Conservation (phyloP, 2,888 invertebrate genomes). For the Heliconius aoede region DNA sequence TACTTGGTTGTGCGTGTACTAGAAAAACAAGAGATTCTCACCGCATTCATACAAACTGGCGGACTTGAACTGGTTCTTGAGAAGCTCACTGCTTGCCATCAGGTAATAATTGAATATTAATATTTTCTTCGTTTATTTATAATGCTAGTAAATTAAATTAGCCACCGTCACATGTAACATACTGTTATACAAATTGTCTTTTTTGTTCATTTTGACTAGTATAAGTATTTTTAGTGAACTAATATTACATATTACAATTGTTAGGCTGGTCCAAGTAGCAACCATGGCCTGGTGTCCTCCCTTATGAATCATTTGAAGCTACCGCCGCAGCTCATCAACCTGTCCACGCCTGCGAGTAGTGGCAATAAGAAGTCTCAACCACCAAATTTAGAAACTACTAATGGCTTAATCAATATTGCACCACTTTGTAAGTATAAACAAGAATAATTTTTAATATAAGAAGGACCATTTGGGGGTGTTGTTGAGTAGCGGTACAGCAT, state of each 20-base stretch:
- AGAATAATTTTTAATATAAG: neutral
- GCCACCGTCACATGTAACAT: too few relatives aligned
- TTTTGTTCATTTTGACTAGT: too few relatives aligned
- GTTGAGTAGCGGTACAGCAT: too few relatives aligned
- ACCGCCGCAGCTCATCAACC: conserved; percentile 78
- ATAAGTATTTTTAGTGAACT: neutral
- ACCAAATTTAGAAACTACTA: conserved; percentile 85
- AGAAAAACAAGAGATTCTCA: conserved; percentile 89
- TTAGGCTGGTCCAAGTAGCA: conserved; percentile 86
- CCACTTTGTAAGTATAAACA: conserved; percentile 87
- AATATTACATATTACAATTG: neutral
- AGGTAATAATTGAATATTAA: too few relatives aligned
- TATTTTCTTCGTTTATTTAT: neutral
- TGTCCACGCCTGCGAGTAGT: conserved; percentile 77
- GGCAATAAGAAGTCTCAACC: conserved; percentile 73
- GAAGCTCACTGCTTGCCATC: conserved; percentile 90
- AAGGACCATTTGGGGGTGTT: neutral
- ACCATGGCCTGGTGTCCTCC: conserved; percentile 87
- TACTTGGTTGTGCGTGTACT: conserved; percentile 92
- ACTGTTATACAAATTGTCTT: too few relatives aligned
- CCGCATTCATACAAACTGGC: conserved; percentile 89
- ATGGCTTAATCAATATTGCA: conserved; percentile 94
- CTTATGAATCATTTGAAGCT: conserved; percentile 86
- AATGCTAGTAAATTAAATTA: neutral
- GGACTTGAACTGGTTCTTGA: conserved; percentile 90